Conservation (phyloP, 2,888 invertebrate genomes). For the Mallateleia sp. region DNA sequence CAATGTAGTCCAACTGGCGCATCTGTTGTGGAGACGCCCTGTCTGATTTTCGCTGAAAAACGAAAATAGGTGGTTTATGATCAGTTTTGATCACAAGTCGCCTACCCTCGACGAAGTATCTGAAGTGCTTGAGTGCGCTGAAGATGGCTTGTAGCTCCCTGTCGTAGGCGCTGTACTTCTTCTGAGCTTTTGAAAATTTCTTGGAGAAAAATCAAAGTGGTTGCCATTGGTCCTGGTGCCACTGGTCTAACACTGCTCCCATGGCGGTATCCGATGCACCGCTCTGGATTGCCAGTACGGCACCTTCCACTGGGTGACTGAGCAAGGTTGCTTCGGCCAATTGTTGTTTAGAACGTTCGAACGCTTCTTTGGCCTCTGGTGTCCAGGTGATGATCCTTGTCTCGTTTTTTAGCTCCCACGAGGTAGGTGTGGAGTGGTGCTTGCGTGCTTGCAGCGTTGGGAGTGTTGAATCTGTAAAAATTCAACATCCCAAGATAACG, state of each 20-base stretch:
- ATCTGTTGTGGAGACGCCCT: slow-evolving; percentile 45
- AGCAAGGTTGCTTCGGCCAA: slow-evolving; percentile 60
- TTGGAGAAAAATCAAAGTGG: slow-evolving; percentile 12
- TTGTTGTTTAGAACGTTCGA: slow-evolving; percentile 26
- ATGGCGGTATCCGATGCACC: slow-evolving; percentile 5
- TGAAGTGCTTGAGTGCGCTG: slow-evolving; percentile 61
- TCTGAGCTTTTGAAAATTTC: not conserved
- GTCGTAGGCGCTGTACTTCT: slow-evolving; percentile 77
- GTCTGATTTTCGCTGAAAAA: slow-evolving; percentile 22
- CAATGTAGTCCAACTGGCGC: slow-evolving; percentile 46
- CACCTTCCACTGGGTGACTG: slow-evolving; percentile 31
- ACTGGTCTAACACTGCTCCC: not conserved
- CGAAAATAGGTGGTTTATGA: slow-evolving; percentile 65
- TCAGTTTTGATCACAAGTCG: slow-evolving; percentile 17
- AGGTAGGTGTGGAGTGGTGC: too few relatives aligned
- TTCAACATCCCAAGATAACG: slow-evolving; percentile 14
- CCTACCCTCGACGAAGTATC: slow-evolving; percentile 65
- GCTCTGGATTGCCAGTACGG: not conserved
- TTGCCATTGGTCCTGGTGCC: not conserved
- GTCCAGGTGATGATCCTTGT: slow-evolving; percentile 69
- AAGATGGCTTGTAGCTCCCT: too few relatives aligned
- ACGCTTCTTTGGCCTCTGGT: not conserved
- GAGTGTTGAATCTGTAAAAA: slow-evolving; percentile 18
- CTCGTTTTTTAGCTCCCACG: slow-evolving; percentile 53
- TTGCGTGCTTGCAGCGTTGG: slow-evolving; percentile 69